Evolutionary conservation across 1,140 invertebrate genomes (phyloP), one percentile per base, ranked within the genome.

Genomic region (Micrasema longulum): DNA sequence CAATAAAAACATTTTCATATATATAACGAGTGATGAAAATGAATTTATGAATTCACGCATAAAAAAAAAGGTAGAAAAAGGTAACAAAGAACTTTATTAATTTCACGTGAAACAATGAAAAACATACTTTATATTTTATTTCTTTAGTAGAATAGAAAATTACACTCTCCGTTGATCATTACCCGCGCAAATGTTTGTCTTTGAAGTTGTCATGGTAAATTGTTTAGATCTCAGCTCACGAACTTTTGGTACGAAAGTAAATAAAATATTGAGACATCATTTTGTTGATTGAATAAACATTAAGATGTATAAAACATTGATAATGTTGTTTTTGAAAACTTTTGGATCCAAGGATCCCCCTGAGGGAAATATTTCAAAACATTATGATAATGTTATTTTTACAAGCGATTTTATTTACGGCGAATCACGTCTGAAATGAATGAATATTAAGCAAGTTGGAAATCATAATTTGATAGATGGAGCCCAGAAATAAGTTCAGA

Each of bases 391-490:
- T 31, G 26, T 31, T 31, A 31, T 31, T 31, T 31, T 31, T 31
- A 7, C 26, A 31, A 31, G 3, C 2, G 7, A 31, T 31, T 31
- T 31, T 31, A 31, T 45, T 45, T 45, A n/a, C 41, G 14, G 41
- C 41, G 41, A 45, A 5, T 11, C 2, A 12, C 20, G 22, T 52
- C 23, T 52, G 4, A 55, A 55, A 36, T 11, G 26, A 55, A 55
- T 35, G 5, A n/a, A 35, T 31, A 35, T 14, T 14, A 35, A 36
- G 31, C 31, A 69, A 62, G 55, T 50, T 62, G 1, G 1, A 55
- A 69, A 31, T 69, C 26, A 52, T 52, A 43, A 70, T 26, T 26
- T 62, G 67, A 69, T 62, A 53, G 55, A 69, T 69, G 67, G 43
- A 62, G 6, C 1, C 26, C 12, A 45, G 53, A 18, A 62, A 43